Base-by-base conservation (phyloP, 2,888 invertebrate species). In the Torymus tubicola region DNA sequence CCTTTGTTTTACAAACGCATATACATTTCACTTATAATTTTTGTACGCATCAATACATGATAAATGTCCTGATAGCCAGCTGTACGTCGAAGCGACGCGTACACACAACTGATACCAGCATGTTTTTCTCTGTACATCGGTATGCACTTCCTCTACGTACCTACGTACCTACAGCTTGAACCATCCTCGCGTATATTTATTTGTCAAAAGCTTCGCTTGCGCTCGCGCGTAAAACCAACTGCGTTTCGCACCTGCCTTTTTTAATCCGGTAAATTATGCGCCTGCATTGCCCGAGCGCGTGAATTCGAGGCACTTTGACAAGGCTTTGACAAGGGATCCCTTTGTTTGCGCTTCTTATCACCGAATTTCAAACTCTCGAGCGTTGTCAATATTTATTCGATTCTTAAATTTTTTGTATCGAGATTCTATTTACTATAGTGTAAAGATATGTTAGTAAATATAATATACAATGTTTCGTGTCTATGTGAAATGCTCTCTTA, bases 261-360 rank as follows among this genome's bases (percentile, higher is more conserved):
- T 89, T 85, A 85, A 90, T 89, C 89, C 89, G 87, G 87, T 88
- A 87, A 90, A 88, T 90, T 89, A 90, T 89, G 85, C 85, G 87
- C 85, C 87, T 86, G 86, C 86, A 84, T 84, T 84, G 85, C 85
- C 85, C 31, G 31, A n/a, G 84, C 85, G 85, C 52, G 18, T 72
- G n/a, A n/a, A n/a, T n/a, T 67, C 58, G 72, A 78, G 53, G 16
- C 14, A 13, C 31, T 61, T 31, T 50, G 72, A 68, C 72, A 72
- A 3, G 31, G 78, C 21, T 72, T 72, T 58, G 72, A 68, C 67
- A 55, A n/a, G 31, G 42, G 24, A 78, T 70, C 16, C 13, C 65
- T 71, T 60, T 78, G 60, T 78, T 78, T 78, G 60, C 52, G 24
- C 60, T 64, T 77, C 60, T 57, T 71, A 58, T 65, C 52, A 21